Conservation (phyloP, 2,113 vertebrate species). For the Macquaria australasica region DNA sequence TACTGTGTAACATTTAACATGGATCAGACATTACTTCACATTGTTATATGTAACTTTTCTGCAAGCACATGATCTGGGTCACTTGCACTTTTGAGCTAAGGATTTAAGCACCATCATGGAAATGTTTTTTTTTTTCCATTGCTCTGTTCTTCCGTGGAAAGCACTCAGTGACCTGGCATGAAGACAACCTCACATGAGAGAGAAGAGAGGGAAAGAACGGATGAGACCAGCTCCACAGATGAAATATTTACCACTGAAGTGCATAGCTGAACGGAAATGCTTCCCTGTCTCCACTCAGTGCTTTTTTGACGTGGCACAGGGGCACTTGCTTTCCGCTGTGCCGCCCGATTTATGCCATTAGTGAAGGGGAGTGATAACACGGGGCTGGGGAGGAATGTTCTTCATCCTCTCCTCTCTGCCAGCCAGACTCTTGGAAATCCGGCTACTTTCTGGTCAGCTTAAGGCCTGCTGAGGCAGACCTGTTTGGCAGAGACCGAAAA, state of each 20-base stretch:
- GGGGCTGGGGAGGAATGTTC: constrained; percentile 67
- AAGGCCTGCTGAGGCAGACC: constrained; percentile 50
- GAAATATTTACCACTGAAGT: constrained; percentile 75
- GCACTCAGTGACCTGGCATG: constrained; percentile 68
- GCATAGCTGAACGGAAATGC: constrained; percentile 53
- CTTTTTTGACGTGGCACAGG: constrained; percentile 57
- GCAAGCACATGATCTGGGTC: constrained; percentile 34
- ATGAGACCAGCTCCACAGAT: constrained; percentile 55
- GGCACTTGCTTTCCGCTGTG: constrained; percentile 60
- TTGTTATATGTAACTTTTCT: constrained; percentile 28
- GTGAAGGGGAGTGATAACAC: constrained; percentile 70
- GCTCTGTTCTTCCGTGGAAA: constrained; percentile 67
- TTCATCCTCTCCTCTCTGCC: constrained; percentile 64
- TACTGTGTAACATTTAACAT: constrained; percentile 9
- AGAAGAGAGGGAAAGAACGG: constrained; percentile 45
- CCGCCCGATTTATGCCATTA: constrained; percentile 67
- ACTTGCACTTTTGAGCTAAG: constrained; percentile 53
- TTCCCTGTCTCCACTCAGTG: constrained; percentile 48
- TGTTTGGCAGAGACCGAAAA: constrained; percentile 48
- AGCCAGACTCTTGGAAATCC: constrained; percentile 44
- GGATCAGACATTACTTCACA: constrained; percentile 44
- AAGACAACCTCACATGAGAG: constrained; percentile 51
- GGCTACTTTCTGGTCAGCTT: constrained; percentile 56
- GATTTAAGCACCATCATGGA: constrained; percentile 62
- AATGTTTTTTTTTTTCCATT: constrained; percentile 53